Base-by-base conservation (phyloP, 1,140 invertebrate genomes). In the Drosophila busckii region DNA sequence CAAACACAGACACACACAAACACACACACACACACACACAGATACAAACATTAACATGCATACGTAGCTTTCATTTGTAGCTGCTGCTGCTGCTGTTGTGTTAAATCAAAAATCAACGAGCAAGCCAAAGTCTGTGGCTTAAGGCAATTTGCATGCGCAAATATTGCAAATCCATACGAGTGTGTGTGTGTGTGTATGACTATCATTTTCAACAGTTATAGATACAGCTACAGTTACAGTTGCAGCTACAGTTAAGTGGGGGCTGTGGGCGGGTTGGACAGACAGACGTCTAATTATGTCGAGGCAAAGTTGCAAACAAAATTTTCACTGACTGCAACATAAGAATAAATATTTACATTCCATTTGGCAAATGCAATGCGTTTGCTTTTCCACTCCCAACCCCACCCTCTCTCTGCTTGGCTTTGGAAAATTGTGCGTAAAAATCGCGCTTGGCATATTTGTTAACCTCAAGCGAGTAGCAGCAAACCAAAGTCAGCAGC, bases 281-380 rank as follows among this genome's bases (percentile, higher is more conserved):
- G 46, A 70, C 71, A 76, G 71, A 78, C 66, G 68, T 78, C 73
- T 78, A 78, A 78, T 78, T 78, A 78, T 78, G 75, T 73, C 54
- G 73, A 80, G n/a, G 69, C 44, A 63, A 76, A 46, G 58, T 55
- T 61, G 50, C 73, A 78, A 71, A 71, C 68, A 71, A 71, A 60
- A 62, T 71, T 66, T 61, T 41, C 38, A 46, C 56, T 55, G 42
- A 52, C 58, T 67, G 73, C 63, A 78, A 78, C n/a, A 78, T 78
- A 80, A 78, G 82, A 78, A 78, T 78, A 78, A 78, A 78, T 78
- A 80, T 78, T 78, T 78, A 73, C 73, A 78, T 78, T 78, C 73
- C 78, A 78, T 78, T 78, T 80, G 63, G 70, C 71, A 70, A 76
- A 58, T 49, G 52, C 62, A 42, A 29, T n/a, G n/a, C n/a, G n/a